A percentile compares a stretch with the other conserved stretches of the same genome.
Conservation (phyloP, 2,888 invertebrate genomes). For the Nephrotoma guestfalica region DNA sequence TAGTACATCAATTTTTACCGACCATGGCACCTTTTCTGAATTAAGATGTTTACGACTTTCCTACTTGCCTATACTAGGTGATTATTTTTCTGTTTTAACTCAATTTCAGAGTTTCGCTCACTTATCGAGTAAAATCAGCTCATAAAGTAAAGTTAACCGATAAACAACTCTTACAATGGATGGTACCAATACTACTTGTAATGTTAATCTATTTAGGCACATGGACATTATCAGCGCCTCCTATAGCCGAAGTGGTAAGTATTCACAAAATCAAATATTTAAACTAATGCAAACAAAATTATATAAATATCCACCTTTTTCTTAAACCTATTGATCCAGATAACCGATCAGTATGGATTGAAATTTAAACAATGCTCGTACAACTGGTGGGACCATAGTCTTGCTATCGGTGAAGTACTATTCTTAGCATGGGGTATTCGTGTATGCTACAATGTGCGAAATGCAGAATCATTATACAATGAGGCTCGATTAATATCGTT, state of each 20-base stretch:
- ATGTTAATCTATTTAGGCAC: slow-evolving; percentile 79
- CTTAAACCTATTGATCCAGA: slow-evolving; percentile 28
- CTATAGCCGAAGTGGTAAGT: slow-evolving; percentile 57
- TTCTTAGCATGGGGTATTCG: slow-evolving; percentile 75
- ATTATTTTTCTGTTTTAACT: neutral
- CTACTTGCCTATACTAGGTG: too few species aligned
- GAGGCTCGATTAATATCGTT: slow-evolving; percentile 87
- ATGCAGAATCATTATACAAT: slow-evolving; percentile 85
- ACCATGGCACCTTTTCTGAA: slow-evolving; percentile 9
- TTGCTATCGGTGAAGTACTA: slow-evolving; percentile 66
- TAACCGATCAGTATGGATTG: slow-evolving; percentile 56
- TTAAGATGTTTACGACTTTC: too few species aligned
- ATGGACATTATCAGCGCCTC: slow-evolving; percentile 82
- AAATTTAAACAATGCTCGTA: slow-evolving; percentile 82
- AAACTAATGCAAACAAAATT: neutral
- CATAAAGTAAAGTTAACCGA: slow-evolving; percentile 87
- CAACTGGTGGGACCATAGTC: slow-evolving; percentile 91
- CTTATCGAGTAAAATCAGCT: slow-evolving; percentile 85
- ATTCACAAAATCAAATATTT: neutral
- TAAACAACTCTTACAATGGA: slow-evolving; percentile 82
- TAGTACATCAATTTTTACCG: neutral
- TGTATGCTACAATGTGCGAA: slow-evolving; percentile 73
- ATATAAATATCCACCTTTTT: neutral
- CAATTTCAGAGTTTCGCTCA: slow-evolving; percentile 64
- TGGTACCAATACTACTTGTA: slow-evolving; percentile 79